Evolutionary conservation across 2,113 vertebrate species (phyloP), one percentile per base, ranked within the genome.

Genomic region (Taxidea taxus): DNA sequence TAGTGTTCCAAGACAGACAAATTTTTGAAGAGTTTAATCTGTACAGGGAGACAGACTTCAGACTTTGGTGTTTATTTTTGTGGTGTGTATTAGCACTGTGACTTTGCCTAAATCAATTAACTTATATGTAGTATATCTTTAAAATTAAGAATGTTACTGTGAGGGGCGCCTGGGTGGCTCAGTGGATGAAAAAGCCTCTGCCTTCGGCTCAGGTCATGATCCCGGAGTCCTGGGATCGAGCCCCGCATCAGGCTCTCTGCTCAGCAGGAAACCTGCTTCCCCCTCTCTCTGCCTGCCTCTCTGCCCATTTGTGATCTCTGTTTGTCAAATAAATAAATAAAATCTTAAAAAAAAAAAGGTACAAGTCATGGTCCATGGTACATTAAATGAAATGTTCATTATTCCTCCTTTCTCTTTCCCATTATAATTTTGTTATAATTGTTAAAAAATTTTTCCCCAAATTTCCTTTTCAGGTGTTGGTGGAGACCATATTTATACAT

Each of bases 401-500:
- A 82, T 97, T 85, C 29, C 6, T 44, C 27, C 34, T 95, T 91
- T 89, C 18, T 72, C 64, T 62, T 93, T 20, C 31, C 39, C 20
- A 23, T 81, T 25, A 70, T 90, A 34, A 27, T 60, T 60, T 25
- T 60, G 25, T 27, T 60, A 60, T 60, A 60, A 27, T 60, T 60
- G 58, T 60, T 85, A 78, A 95, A 86, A 3, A 31, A 1, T 0
- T 31, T 92, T 51, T 16, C 3, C 27, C 6, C 20, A 21, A 60
- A 29, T 90, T 96, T 70, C 13, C 96, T 94, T 95, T 98, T 29
- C 91, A 99, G 99, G 99, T 98, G 99, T 99, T 86, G 99, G 98
- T 98, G 99, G 99, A 96, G 98, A 99, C 96, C 99, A 99, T 8
- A 98, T 99, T 92, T 99, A 99, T 95, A 99, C 99, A 3, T 97